Percentiles rank a stretch among this genome's conserved stretches.
Conservation (phyloP, 1,140 invertebrate species). For the Thaumetopoea pityocampa region DNA sequence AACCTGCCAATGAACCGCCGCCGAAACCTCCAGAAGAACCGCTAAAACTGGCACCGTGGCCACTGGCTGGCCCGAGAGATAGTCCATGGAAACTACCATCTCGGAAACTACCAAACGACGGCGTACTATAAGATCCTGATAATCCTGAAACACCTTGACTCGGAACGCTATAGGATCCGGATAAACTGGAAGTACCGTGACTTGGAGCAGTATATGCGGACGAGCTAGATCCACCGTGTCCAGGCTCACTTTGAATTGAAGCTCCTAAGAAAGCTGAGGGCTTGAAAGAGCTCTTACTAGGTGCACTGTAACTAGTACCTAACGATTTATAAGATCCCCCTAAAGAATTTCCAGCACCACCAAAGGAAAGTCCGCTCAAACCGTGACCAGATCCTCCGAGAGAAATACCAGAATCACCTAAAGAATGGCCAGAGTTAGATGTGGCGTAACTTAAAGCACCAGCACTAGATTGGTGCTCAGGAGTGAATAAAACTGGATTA, state of each 20-base stretch:
- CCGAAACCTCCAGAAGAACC: slow-evolving; percentile 39
- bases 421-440: slow-evolving; percentile 40
- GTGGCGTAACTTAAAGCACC: slow-evolving; percentile 33
- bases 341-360: slow-evolving; percentile 28
- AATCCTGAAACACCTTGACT: slow-evolving; percentile 36
- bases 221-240: slow-evolving; percentile 35
- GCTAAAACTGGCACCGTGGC: slow-evolving; percentile 41
- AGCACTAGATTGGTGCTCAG: slow-evolving; percentile 32
- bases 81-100: slow-evolving; percentile 31
- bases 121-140: slow-evolving; percentile 39
- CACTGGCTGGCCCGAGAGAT: slow-evolving; percentile 38
- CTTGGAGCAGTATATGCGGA: too few relatives aligned
- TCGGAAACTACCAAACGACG: slow-evolving; percentile 47
- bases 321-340: slow-evolving; percentile 43
- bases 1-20: slow-evolving; percentile 35
- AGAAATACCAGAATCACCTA: slow-evolving; percentile 24
- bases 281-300: slow-evolving; percentile 57
- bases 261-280: slow-evolving; percentile 61
- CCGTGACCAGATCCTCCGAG: slow-evolving; percentile 20
- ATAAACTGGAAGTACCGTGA: not conserved
- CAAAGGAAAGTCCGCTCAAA: slow-evolving; percentile 23
- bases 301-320: slow-evolving; percentile 32
- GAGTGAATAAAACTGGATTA: slow-evolving; percentile 58
- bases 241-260: slow-evolving; percentile 45
- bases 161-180: too few relatives aligned